A percentile compares a stretch with the other conserved stretches of the same genome.
These are phyloP conservation scores for Rhodeus uyekii DNA, from an alignment of 2,797 vertebrate genomes.

Conservation along the genomic window DNA sequence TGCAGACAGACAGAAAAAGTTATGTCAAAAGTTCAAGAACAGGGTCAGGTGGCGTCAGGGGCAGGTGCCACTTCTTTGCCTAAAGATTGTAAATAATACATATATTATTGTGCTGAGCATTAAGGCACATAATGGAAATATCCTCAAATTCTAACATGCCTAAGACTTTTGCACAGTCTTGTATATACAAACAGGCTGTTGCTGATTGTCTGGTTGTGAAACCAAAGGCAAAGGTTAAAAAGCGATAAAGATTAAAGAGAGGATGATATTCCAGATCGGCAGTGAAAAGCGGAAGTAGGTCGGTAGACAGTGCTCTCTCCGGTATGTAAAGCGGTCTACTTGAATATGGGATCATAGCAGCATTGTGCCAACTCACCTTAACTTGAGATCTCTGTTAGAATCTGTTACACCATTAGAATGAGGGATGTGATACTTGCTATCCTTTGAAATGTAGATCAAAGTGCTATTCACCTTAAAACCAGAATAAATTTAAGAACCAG, in stretches of 20 bases:
- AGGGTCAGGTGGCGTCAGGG: background rate
- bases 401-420: background rate
- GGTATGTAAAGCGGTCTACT: background rate
- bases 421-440: background rate
- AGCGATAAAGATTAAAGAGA: background rate
- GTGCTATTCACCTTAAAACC: background rate
- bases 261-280: background rate
- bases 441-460: too few relatives aligned
- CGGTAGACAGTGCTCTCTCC: background rate
- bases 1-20: background rate
- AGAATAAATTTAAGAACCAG: too few relatives aligned
- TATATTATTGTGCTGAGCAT: background rate
- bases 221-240: background rate
- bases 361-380: background rate
- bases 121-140: background rate
- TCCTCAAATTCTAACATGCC: too few relatives aligned
- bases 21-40: constrained; percentile 9
- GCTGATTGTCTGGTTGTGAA: background rate
- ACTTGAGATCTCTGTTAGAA: constrained; percentile 6
- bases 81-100: background rate
- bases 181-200: too few relatives aligned
- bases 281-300: background rate
- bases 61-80: background rate
- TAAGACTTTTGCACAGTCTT: too few relatives aligned
- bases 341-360: background rate